Percentiles rank a stretch among this genome's conserved stretches.
Conservation (phyloP, 2,888 invertebrate genomes). For the Habrosyne pyritoides region DNA sequence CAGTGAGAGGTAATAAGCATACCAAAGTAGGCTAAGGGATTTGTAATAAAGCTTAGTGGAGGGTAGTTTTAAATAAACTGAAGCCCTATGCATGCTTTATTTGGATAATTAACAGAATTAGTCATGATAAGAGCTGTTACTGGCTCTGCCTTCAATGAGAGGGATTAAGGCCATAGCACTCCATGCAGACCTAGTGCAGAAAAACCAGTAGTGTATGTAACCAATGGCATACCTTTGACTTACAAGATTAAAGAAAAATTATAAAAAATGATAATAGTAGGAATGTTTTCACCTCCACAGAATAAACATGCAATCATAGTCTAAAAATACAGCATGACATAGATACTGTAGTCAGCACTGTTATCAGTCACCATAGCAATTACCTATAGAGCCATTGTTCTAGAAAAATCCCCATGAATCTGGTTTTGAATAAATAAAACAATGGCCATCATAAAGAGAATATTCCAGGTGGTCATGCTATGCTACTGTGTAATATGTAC, state of each 20-base stretch:
- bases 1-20: no score
- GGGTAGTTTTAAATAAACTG: no score
- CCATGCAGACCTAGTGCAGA: no score
- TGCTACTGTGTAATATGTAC: no score
- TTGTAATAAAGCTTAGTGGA: no score
- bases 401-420: background rate
- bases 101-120: no score
- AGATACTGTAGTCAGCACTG: constrained; percentile 3
- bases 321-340: constrained; percentile 18
- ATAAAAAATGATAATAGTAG: background rate
- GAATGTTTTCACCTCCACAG: constrained; percentile 9
- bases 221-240: background rate
- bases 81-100: no score
- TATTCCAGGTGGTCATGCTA: background rate
- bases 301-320: background rate
- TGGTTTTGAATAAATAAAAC: background rate
- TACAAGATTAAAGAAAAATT: background rate
- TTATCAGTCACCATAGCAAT: constrained; percentile 14
- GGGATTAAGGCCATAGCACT: no score
- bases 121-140: no score
- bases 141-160: no score
- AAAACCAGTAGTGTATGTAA: no score
- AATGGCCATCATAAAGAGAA: background rate
- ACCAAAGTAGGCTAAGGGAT: no score
- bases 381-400: background rate